Evolutionary conservation across 2,113 vertebrate species (phyloP).

Genomic region (Isichthys henryi): DNA sequence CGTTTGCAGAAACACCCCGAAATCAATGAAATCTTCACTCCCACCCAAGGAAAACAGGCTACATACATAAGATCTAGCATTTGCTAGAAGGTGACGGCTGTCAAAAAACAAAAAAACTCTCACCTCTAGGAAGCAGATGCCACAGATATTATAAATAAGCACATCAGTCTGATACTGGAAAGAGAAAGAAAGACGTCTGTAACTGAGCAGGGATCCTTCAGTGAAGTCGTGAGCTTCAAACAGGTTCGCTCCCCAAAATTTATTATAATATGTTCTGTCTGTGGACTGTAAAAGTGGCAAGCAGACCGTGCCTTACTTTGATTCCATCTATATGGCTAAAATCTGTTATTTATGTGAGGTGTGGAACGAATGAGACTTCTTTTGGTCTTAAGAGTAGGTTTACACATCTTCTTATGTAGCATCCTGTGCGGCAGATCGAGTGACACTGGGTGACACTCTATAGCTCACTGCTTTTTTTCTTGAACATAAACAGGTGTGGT

Average conservation of each 20-base stretch:
- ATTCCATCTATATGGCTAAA: not conserved
- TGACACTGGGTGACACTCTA: not conserved
- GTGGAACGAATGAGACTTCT: not conserved
- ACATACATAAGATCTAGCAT: not conserved
- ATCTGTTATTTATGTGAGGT: not conserved
- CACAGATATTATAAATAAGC: not conserved
- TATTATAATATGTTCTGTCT: not conserved
- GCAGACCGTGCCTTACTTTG: not conserved
- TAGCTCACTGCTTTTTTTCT: not conserved
- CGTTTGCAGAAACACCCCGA: not conserved
- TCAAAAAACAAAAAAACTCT: not conserved
- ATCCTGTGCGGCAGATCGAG: not conserved
- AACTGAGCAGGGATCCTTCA: not conserved
- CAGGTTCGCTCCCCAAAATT: not conserved
- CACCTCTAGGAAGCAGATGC: not conserved
- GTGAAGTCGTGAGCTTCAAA: not conserved
- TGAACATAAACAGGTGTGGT: slow-evolving; percentile 13
- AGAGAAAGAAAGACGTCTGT: not conserved
- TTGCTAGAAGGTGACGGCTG: not conserved
- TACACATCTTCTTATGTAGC: not conserved
- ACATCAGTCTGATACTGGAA: not conserved
- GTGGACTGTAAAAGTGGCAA: not conserved
- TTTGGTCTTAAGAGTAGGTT: not conserved
- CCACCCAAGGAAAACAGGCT: not conserved
- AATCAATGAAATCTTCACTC: not conserved